These are phyloP conservation scores for Oscheius sp. DNA, from an alignment of 2,888 invertebrate genomes.

Conservation along the genomic window DNA sequence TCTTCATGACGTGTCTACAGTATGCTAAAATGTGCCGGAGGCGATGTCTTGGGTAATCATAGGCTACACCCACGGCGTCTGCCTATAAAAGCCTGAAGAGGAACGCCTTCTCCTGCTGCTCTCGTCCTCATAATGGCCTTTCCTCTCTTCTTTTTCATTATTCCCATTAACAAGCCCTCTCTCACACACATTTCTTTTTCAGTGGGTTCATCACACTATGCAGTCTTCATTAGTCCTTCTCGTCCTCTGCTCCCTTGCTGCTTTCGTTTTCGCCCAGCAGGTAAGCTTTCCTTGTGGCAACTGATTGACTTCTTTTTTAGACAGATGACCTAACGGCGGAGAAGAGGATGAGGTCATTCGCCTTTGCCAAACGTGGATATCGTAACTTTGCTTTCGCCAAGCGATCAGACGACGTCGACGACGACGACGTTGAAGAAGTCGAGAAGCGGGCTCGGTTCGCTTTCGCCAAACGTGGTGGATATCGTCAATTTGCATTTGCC, in stretches of 20 bases:
- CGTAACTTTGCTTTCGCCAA: constrained; percentile 56
- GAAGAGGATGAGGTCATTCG: constrained; percentile 34
- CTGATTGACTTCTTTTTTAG: neutral
- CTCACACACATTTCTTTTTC: constrained; percentile 1
- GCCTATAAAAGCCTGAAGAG: constrained; percentile 18
- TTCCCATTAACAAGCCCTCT: no score
- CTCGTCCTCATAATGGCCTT: neutral
- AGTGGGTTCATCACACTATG: constrained; percentile 30
- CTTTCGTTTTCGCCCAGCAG: constrained; percentile 32
- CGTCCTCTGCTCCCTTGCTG: constrained; percentile 28
- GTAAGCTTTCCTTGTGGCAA: neutral
- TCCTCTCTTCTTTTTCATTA: neutral
- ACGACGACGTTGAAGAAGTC: constrained; percentile 33
- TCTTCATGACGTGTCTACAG: constrained; percentile 4
- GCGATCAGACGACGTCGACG: constrained; percentile 44
- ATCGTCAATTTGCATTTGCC: constrained; percentile 56
- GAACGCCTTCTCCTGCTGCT: neutral
- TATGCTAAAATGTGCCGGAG: constrained; percentile 10
- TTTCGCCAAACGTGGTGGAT: constrained; percentile 51
- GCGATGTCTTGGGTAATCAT: constrained; percentile 24
- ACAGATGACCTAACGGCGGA: constrained; percentile 35
- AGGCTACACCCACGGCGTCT: constrained; percentile 30
- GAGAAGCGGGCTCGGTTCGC: constrained; percentile 53
- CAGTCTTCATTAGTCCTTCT: constrained; percentile 34
- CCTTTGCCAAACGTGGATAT: constrained; percentile 35